Conservation (phyloP, 2,113 vertebrate species). For the Synchiropus splendidus region DNA sequence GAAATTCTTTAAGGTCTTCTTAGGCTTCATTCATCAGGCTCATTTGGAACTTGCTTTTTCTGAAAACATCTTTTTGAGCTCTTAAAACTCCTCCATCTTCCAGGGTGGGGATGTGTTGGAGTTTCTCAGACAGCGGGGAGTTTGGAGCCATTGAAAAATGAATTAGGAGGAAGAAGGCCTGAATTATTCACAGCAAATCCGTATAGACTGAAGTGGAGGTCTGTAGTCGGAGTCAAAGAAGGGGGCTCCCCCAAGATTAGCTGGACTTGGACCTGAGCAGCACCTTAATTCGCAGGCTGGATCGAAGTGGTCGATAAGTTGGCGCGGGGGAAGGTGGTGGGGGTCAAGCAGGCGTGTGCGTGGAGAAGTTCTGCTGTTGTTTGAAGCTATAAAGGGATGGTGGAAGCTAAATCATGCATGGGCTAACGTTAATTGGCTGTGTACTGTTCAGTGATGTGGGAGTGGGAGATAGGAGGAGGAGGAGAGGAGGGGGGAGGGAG, state of each 20-base stretch:
- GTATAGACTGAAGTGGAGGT: constrained; percentile 41
- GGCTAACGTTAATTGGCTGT: constrained; percentile 63
- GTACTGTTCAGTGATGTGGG: constrained; percentile 58
- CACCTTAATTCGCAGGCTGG: constrained; percentile 51
- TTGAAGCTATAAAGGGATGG: constrained; percentile 43
- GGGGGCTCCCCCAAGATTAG: constrained; percentile 45
- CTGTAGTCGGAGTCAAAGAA: constrained; percentile 49
- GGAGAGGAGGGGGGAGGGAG: constrained; percentile 24
- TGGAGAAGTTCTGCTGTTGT: constrained; percentile 3
- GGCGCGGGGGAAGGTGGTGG: constrained; percentile 25
- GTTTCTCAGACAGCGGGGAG: too few relatives aligned
- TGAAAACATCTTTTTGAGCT: too few relatives aligned
- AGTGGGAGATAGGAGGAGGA: constrained; percentile 50
- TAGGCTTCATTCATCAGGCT: too few relatives aligned
- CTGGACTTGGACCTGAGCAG: constrained; percentile 54
- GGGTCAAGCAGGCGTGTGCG: constrained; percentile 16
- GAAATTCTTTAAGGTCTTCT: too few relatives aligned
- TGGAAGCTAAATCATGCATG: constrained; percentile 65
- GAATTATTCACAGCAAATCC: constrained; percentile 62
- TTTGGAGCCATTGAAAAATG: constrained; percentile 65
- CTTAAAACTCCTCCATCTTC: too few relatives aligned
- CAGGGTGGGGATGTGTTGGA: too few relatives aligned
- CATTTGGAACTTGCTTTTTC: too few relatives aligned
- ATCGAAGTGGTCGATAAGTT: constrained; percentile 56
- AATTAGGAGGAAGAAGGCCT: constrained; percentile 56